A percentile compares a stretch with the other conserved stretches of the same genome.
Evolutionary conservation across 1,140 invertebrate species (phyloP).

Genomic region (Atta colombica): DNA sequence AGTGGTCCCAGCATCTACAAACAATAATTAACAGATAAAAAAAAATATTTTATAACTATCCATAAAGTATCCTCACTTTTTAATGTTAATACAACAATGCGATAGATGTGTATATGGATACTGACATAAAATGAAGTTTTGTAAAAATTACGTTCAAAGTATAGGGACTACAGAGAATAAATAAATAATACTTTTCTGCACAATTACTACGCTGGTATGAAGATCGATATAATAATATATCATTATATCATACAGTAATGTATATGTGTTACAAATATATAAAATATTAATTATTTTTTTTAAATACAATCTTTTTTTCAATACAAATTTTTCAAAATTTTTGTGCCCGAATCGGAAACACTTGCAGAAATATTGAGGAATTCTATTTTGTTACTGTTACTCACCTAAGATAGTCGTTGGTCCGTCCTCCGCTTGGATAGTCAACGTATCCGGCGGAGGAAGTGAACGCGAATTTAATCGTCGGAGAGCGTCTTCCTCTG

Average conservation of each 20-base stretch:
- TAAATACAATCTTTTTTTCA: neutral
- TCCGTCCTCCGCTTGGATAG: constrained; percentile 84
- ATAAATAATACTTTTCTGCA: neutral
- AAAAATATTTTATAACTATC: neutral
- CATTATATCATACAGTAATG: neutral
- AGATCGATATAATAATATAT: neutral
- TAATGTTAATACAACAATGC: neutral
- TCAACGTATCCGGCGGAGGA: constrained; percentile 82
- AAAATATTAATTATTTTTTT: neutral
- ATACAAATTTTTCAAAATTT: neutral
- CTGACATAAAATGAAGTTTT: neutral
- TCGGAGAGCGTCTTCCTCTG: constrained; percentile 91
- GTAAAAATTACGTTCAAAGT: neutral
- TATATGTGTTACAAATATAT: neutral
- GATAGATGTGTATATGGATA: neutral
- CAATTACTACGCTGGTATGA: neutral
- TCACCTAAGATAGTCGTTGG: constrained; percentile 77
- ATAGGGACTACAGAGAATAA: neutral
- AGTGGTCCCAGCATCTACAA: constrained; percentile 77
- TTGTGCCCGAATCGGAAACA: too few relatives aligned
- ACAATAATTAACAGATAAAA: neutral
- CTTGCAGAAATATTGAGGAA: neutral
- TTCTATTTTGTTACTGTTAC: neutral
- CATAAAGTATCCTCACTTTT: neutral
- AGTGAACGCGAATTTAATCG: constrained; percentile 87